Evolutionary conservation across 2,797 vertebrate genomes (phyloP).

Genomic region (Anguilla marmorata): DNA sequence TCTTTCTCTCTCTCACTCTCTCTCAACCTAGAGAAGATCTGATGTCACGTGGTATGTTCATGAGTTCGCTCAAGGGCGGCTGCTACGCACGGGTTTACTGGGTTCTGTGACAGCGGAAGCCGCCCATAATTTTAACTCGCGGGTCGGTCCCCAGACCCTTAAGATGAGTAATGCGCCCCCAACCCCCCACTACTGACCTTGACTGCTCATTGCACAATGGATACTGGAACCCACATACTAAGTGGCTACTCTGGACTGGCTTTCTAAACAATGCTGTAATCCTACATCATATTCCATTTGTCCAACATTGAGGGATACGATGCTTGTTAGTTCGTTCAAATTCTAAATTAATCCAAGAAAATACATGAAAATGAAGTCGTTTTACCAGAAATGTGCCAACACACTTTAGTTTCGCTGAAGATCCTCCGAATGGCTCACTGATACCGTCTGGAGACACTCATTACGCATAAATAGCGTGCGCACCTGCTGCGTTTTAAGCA

Average conservation of each 20-base stretch:
- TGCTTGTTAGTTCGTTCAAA: not conserved
- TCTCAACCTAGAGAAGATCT: constrained; percentile 61
- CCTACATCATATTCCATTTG: not conserved
- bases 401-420: not conserved
- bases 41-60: constrained; percentile 65
- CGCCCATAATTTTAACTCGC: not conserved
- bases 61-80: constrained; percentile 43
- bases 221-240: not conserved
- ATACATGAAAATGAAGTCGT: not conserved
- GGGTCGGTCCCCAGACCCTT: not conserved
- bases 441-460: not conserved
- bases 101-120: not conserved
- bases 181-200: not conserved
- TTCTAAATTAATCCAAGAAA: not conserved
- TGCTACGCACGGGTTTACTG: not conserved
- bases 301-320: not conserved
- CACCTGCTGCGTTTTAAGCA: not conserved
- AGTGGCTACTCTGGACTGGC: not conserved
- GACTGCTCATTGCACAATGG: not conserved
- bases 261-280: not conserved
- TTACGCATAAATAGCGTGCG: not conserved
- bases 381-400: not conserved
- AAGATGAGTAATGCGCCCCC: not conserved
- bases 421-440: not conserved
- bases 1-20: constrained; percentile 5